Percentiles rank a stretch among this genome's conserved stretches.
Evolutionary conservation across 2,888 invertebrate genomes (phyloP).

Genomic region (Drosophila maculinotata): DNA sequence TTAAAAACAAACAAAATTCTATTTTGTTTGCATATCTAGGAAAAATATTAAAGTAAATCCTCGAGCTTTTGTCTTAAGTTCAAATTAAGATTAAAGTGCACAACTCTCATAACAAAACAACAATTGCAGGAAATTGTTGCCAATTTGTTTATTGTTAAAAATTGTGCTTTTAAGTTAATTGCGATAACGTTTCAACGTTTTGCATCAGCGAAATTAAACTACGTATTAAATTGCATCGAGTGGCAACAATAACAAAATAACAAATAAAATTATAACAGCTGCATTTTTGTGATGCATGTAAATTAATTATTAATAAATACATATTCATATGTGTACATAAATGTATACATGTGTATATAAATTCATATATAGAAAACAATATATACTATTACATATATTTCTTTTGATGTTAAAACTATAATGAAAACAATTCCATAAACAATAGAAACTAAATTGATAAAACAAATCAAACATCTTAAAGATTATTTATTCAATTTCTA

Average conservation of each 20-base stretch:
- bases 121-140: slow-evolving; percentile 9
- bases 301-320: slow-evolving; percentile 51
- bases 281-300: slow-evolving; percentile 53
- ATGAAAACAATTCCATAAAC: neutral
- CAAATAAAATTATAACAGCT: slow-evolving; percentile 18
- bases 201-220: slow-evolving; percentile 58
- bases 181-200: slow-evolving; percentile 27
- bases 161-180: slow-evolving; percentile 41
- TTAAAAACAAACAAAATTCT: slow-evolving; percentile 69
- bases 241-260: slow-evolving; percentile 36
- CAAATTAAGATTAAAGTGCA: slow-evolving; percentile 29
- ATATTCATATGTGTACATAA: slow-evolving; percentile 5
- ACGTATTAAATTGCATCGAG: slow-evolving; percentile 61
- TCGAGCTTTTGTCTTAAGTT: slow-evolving; percentile 15
- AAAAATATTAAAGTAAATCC: slow-evolving; percentile 43
- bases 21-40: slow-evolving; percentile 60
- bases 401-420: neutral
- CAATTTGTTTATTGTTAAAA: slow-evolving; percentile 18
- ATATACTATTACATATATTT: slow-evolving; percentile 6
- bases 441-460: no score
- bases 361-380: no score
- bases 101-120: slow-evolving; percentile 26
- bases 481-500: no score
- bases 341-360: neutral
- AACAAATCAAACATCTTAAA: no score